These are phyloP conservation scores for Cyclargus thomasi DNA, from an alignment of 1,140 invertebrate species.

Conservation along the genomic window DNA sequence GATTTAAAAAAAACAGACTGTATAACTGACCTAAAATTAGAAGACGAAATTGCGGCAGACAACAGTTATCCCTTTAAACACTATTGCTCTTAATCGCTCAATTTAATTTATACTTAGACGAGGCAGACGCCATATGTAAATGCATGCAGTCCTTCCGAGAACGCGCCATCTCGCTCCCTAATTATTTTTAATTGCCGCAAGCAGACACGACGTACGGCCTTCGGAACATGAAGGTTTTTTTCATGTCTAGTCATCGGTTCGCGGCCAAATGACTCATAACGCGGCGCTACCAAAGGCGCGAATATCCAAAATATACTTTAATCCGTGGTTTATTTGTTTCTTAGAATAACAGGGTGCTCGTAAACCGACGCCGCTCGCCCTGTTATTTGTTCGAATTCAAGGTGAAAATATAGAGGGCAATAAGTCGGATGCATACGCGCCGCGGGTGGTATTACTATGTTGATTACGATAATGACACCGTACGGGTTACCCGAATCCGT, in stretches of 20 bases:
- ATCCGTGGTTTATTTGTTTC: slow-evolving; percentile 44
- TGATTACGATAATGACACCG: slow-evolving; percentile 23
- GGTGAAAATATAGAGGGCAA: slow-evolving; percentile 28
- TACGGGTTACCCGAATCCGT: slow-evolving; percentile 26
- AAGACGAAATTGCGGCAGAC: slow-evolving; percentile 27
- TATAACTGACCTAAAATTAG: neutral
- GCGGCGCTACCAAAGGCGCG: slow-evolving; percentile 33
- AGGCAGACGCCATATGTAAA: slow-evolving; percentile 61
- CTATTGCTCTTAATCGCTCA: slow-evolving; percentile 66
- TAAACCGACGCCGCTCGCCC: slow-evolving; percentile 59
- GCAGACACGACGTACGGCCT: slow-evolving; percentile 55
- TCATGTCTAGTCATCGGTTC: slow-evolving; percentile 61
- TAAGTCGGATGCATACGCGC: slow-evolving; percentile 41
- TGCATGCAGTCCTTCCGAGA: slow-evolving; percentile 64
- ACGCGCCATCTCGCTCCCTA: slow-evolving; percentile 62
- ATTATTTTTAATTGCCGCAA: slow-evolving; percentile 73
- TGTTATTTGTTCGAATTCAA: slow-evolving; percentile 51
- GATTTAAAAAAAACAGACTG: neutral
- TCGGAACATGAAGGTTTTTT: slow-evolving; percentile 64
- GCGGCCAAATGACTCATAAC: slow-evolving; percentile 56
- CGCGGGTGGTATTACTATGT: slow-evolving; percentile 41
- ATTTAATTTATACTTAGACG: slow-evolving; percentile 56
- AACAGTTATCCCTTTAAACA: slow-evolving; percentile 62
- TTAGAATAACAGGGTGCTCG: slow-evolving; percentile 43
- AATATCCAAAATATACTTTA: slow-evolving; percentile 46